A percentile compares a stretch with the other conserved stretches of the same genome.
Evolutionary conservation across 92 coral and sea anemone genomes (phyloP).

Genomic region (Phenganax subtilis): DNA sequence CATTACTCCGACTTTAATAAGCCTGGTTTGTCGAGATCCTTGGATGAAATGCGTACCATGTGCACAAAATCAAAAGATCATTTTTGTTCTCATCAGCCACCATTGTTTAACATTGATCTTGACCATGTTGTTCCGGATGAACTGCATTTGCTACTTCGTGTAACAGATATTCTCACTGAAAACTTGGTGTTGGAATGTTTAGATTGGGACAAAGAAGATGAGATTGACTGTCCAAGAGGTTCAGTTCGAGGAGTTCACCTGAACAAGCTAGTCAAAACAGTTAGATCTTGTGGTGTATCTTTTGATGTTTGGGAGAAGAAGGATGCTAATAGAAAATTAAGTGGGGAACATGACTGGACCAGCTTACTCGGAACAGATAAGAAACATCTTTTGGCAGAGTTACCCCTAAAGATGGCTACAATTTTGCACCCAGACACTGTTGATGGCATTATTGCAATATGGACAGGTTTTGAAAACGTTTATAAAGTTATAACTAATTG

Average conservation of each 20-base stretch:
- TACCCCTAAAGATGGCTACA: conserved; percentile 3
- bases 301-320: conserved; percentile 55
- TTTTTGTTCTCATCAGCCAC: conserved; percentile 17
- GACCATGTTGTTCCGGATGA: conserved; percentile 38
- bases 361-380: conserved; percentile 48
- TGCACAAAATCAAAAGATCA: conserved; percentile 29
- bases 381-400: conserved; percentile 24
- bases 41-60: conserved; percentile 21
- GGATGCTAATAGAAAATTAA: conserved; percentile 49
- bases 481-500: conserved; percentile 36
- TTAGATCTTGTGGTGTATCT: conserved; percentile 47
- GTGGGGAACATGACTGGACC: conserved; percentile 54
- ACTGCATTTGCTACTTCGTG: conserved; percentile 33
- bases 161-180: conserved; percentile 31
- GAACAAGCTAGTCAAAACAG: conserved; percentile 8
- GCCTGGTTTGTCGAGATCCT: neutral
- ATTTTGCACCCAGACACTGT: conserved; percentile 35
- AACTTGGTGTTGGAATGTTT: conserved; percentile 19
- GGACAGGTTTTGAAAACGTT: conserved; percentile 44
- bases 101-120: conserved; percentile 32
- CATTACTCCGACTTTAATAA: conserved; percentile 12
- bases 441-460: conserved; percentile 30
- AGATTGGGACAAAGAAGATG: conserved; percentile 32
- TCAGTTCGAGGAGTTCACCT: conserved; percentile 20
- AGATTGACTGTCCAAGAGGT: conserved; percentile 24